Base-by-base conservation (phyloP, 2,113 vertebrate genomes). In the Brachypodius melanocephalos region DNA sequence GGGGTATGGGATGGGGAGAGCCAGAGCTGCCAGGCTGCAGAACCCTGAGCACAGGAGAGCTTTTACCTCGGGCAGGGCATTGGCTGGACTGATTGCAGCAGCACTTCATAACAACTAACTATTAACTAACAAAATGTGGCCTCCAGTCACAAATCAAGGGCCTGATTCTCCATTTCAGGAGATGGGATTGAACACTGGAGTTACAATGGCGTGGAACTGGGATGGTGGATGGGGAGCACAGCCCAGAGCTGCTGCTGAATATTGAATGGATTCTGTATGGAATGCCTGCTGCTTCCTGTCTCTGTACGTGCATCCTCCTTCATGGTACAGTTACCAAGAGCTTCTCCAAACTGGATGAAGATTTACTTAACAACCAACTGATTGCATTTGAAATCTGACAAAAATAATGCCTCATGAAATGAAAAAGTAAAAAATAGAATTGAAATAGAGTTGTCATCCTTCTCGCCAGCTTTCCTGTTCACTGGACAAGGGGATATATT, bases 111-210 rank as follows among this genome's bases (percentile, higher is more conserved):
- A 63, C 32, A 68, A 8, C 38, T 45, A 29, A 26, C 26, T 36
- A 6, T 68, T 68, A 68, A 22, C 52, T 58, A 45, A 42, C 45
- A 57, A 55, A 82, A n/a, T 12, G 45, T 94, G 68, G 67, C 94
- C 91, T 93, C 59, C 72, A 86, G 93, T 81, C 78, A 94, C 48
- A 88, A 91, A 51, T 40, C 61, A 51, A 77, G 43, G n/a, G 17
- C 77, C 31, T 66, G 57, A 45, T 28, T 45, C 55, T 86, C 89
- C 43, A 9, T 93, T 88, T 65, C 51, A 32, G 57, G 58, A 88
- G 63, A 43, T 34, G n/a, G 58, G 65, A 87, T 73, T 0, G 24
- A 85, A 36, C 43, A 14, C 43, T 3, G 8, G 67, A 66, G 63
- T 76, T 87, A 21, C 8, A 55, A 0, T 51, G 66, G 45, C 0